Conservation (phyloP, 2,888 invertebrate genomes). For the Lasioglossum figueresi region DNA sequence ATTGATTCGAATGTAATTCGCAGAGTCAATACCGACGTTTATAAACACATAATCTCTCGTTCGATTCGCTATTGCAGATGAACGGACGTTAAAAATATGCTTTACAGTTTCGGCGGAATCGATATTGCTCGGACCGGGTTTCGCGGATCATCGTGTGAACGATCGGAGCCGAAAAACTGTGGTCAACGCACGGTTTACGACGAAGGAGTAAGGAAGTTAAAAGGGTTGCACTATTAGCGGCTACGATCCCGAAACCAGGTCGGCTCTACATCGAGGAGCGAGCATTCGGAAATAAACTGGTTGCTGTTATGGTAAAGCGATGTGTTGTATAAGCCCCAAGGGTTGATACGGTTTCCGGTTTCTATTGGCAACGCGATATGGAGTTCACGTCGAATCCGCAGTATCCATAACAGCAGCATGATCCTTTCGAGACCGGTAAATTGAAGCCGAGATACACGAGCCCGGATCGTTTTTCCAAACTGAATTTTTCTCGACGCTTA, state of each 20-base stretch:
- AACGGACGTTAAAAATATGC: background rate
- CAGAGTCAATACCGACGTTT: background rate
- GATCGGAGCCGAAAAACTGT: background rate
- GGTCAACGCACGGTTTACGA: background rate
- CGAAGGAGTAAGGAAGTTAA: background rate
- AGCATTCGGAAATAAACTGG: constrained; percentile 59
- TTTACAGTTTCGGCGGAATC: background rate
- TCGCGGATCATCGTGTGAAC: background rate
- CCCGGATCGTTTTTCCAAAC: constrained; percentile 70
- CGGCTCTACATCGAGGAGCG: constrained; percentile 35
- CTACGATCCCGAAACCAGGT: background rate
- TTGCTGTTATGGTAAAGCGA: constrained; percentile 56
- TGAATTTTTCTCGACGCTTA: constrained; percentile 69
- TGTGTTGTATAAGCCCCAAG: constrained; percentile 53
- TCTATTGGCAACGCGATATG: constrained; percentile 72
- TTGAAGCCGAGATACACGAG: constrained; percentile 69
- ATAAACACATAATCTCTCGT: background rate
- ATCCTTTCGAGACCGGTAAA: constrained; percentile 70
- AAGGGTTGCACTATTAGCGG: constrained; percentile 4
- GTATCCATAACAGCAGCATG: constrained; percentile 70
- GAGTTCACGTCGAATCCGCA: constrained; percentile 68
- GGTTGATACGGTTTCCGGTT: constrained; percentile 71
- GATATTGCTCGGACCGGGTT: background rate
- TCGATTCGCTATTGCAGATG: background rate
- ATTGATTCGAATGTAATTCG: background rate